Evolutionary conservation across 2,888 invertebrate species (phyloP), one percentile per base, ranked within the genome.

Genomic region (Caenorhabditis sp.): DNA sequence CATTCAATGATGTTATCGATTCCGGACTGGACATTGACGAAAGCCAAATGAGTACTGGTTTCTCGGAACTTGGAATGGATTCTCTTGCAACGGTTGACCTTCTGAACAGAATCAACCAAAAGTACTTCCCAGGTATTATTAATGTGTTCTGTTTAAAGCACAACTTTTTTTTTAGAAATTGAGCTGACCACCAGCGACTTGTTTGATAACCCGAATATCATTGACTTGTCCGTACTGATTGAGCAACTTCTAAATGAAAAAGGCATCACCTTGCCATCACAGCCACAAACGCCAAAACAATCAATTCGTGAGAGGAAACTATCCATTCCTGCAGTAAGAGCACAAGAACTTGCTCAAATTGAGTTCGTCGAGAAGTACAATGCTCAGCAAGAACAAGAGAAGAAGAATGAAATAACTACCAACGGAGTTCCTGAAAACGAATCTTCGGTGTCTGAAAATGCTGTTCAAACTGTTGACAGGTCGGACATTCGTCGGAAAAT

Each of bases 41-140:
- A 18, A 69, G 62, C 40, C 76, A 80, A 28, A 62, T 78, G 62
- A 72, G 76, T 15, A 65, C 78, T 20, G 88, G 87, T 8, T 88
- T 89, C 68, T 77, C 87, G 32, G 89, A 89, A 20, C 80, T 90
- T 18, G 89, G 89, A 40, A 67, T 89, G 74, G 90, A 90, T 53
- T 89, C 89, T 0, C 67, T 90, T 58, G 80, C 85, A 8, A 51
- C 89, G 22, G 85, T 90, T 20, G 89, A 88, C 47, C 85, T 90
- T 35, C 58, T 87, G 37, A 88, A 88, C 61, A 64, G 84, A 32
- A 50, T 87, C 8, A 86, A 83, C 47, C 78, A 80, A 15, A 84
- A 85, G 26, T 87, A 83, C 22, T 80, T 81, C 60, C 79, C 77
- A 35, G 68, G 76, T 53, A 28, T n/a, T n/a, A n/a, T n/a, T n/a